Evolutionary conservation across 2,888 invertebrate genomes (phyloP).

Genomic region (Plebejus anna): DNA sequence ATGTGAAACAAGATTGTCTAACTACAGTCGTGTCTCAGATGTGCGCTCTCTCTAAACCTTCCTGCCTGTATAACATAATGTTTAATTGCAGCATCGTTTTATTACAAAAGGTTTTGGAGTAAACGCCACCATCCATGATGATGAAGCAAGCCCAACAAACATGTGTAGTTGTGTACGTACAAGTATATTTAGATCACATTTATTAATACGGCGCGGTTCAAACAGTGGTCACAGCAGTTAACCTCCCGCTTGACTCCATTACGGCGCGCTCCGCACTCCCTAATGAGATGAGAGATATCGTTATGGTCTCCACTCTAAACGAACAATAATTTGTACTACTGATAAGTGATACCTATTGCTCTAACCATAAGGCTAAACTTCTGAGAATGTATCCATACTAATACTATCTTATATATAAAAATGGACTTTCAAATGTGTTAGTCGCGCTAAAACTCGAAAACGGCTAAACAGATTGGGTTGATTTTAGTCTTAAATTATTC

Average conservation of each 20-base stretch:
- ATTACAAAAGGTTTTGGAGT: background rate
- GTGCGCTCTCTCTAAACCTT: no score
- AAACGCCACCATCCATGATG: background rate
- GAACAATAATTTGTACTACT: background rate
- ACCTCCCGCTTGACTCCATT: slow-evolving; percentile 31
- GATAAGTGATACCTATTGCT: background rate
- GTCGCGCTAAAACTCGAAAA: no score
- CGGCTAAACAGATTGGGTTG: no score
- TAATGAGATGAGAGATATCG: slow-evolving; percentile 23
- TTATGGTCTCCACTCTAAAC: slow-evolving; percentile 15
- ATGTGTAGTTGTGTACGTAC: background rate
- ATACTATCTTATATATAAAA: no score
- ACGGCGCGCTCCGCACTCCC: background rate
- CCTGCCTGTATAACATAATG: no score
- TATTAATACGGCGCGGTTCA: slow-evolving; percentile 23
- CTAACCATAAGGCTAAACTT: no score
- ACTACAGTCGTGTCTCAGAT: no score
- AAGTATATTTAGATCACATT: slow-evolving; percentile 3
- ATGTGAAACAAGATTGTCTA: no score
- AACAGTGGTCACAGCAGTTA: slow-evolving; percentile 18
- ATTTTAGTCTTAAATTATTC: no score
- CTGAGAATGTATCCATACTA: no score
- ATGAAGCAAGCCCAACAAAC: background rate
- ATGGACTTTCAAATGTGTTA: no score
- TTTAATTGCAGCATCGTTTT: no score